Conservation (phyloP, 2,888 invertebrate species). For the Phyllotreta cruciferae region DNA sequence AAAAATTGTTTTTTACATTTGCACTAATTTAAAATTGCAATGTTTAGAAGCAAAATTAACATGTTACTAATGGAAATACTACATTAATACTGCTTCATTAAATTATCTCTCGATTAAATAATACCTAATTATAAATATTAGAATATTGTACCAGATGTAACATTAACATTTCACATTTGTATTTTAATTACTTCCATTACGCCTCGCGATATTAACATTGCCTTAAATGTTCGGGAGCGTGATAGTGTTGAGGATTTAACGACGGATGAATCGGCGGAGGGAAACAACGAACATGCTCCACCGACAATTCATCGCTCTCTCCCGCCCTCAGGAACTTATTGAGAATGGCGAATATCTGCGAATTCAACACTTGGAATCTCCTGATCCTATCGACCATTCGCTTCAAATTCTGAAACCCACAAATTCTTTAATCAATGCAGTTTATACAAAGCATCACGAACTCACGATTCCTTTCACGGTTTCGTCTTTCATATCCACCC, state of each 20-base stretch:
- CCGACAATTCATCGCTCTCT: constrained; percentile 82
- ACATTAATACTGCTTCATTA: no score
- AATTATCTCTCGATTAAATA: no score
- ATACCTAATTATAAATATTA: no score
- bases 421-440: constrained; percentile 6
- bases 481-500: constrained; percentile 96
- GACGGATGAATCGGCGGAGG: constrained; percentile 90
- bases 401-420: constrained; percentile 78
- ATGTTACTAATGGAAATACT: no score
- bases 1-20: no score
- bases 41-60: no score
- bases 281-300: constrained; percentile 96
- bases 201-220: constrained; percentile 57
- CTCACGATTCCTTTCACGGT: constrained; percentile 93
- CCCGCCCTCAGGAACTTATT: constrained; percentile 92
- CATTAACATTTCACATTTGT: no score
- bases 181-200: no score
- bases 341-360: constrained; percentile 94
- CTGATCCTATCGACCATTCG: constrained; percentile 97
- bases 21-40: no score
- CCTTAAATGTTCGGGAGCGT: constrained; percentile 67
- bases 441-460: constrained; percentile 46
- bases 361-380: constrained; percentile 97
- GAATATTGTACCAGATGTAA: no score
- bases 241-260: constrained; percentile 65